Percentiles rank a stretch among this genome's conserved stretches.
phyloP scores from a whole-genome alignment of 1,140 invertebrate species.

The Hydropsyche tenuis region DNA sequence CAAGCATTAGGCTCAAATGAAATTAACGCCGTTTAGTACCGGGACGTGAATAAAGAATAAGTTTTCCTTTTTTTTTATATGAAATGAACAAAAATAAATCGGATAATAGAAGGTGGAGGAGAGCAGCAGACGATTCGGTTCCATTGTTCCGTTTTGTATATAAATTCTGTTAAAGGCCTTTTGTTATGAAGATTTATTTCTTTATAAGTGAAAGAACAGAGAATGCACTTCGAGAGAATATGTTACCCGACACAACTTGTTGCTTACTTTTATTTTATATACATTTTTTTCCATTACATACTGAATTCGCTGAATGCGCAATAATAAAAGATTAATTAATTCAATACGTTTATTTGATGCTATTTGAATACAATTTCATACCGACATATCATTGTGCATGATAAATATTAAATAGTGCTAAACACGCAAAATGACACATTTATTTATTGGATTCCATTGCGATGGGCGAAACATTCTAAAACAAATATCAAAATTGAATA shows the following conservation, averaged over 20 bases:
- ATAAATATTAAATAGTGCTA: no score
- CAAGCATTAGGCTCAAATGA: background rate
- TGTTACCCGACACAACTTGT: constrained; percentile 28
- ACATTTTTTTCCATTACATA: no score
- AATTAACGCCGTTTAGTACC: constrained; percentile 19
- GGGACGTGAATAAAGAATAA: no score
- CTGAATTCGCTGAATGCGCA: no score
- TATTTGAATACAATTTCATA: no score
- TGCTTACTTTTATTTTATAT: background rate
- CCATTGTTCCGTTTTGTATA: constrained; percentile 39
- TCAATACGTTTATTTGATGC: no score
- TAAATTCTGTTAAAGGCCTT: constrained; percentile 41
- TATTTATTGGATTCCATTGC: no score
- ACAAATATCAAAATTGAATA: no score
- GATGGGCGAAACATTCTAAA: no score
- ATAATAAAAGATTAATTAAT: no score
- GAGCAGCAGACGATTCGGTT: constrained; percentile 28
- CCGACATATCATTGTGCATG: no score
- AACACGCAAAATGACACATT: no score
- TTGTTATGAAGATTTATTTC: constrained; percentile 42
- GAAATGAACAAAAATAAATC: constrained; percentile 12
- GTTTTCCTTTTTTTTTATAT: background rate
- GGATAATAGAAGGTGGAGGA: constrained; percentile 10
- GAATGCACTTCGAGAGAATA: constrained; percentile 31
- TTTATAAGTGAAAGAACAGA: constrained; percentile 40